Percentiles rank a stretch among this genome's conserved stretches.
These are phyloP conservation scores for Yasuhikotakia modesta DNA, from an alignment of 2,797 vertebrate species.

Conservation along the genomic window DNA sequence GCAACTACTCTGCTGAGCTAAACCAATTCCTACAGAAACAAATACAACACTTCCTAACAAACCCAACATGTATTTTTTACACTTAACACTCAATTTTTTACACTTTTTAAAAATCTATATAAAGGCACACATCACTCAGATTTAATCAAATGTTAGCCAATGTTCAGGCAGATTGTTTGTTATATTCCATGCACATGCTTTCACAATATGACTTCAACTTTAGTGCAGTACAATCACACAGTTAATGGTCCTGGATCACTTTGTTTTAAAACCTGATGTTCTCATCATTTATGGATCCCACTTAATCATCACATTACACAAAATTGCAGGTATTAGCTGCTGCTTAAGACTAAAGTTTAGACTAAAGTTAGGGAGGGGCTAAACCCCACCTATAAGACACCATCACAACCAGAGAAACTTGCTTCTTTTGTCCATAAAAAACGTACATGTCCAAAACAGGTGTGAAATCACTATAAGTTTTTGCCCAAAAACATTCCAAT, in stretches of 20 bases:
- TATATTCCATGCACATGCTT: constrained; percentile 43
- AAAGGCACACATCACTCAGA: constrained; percentile 52
- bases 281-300: neutral
- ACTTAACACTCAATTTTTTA: too few relatives aligned
- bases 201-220: constrained; percentile 53
- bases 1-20: neutral
- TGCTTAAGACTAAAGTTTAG: neutral
- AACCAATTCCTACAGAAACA: neutral
- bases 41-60: neutral
- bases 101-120: neutral
- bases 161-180: constrained; percentile 31
- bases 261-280: constrained; percentile 2
- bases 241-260: constrained; percentile 68
- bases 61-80: neutral
- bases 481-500: neutral
- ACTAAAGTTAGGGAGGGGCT: constrained; percentile 5
- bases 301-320: neutral
- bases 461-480: constrained; percentile 21
- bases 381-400: constrained; percentile 29
- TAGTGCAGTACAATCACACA: constrained; percentile 54
- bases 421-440: constrained; percentile 2
- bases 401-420: constrained; percentile 30
- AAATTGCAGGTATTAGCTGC: neutral
- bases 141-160: neutral
- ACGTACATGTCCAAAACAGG: constrained; percentile 25